Evolutionary conservation across 2,797 vertebrate species (phyloP).

Genomic region (Balearica regulorum): DNA sequence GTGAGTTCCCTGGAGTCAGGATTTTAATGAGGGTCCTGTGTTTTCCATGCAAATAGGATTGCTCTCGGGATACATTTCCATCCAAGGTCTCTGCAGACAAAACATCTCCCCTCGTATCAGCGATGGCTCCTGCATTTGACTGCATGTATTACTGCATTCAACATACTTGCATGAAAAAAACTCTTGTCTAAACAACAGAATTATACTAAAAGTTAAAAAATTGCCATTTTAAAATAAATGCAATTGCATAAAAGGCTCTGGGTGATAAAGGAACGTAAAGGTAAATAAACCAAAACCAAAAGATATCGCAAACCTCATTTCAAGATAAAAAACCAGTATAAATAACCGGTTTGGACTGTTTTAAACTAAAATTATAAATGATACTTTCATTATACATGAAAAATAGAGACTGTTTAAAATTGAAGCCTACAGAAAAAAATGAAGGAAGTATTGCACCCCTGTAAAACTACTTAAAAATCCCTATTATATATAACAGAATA

Average conservation of each 20-base stretch:
- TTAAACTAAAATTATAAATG: background rate
- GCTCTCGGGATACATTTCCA: background rate
- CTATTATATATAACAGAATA: background rate
- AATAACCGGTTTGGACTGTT: background rate
- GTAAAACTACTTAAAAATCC: background rate
- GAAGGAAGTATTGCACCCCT: background rate
- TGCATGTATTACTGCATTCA: background rate
- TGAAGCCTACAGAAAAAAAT: background rate
- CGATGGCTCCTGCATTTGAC: background rate
- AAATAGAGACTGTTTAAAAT: background rate
- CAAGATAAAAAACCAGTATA: background rate
- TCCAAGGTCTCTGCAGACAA: background rate
- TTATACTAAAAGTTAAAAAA: background rate
- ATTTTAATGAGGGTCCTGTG: background rate
- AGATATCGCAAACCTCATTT: background rate
- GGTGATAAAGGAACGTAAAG: background rate
- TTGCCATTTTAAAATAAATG: background rate
- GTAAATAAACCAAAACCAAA: constrained; percentile 16
- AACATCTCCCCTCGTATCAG: background rate
- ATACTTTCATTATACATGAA: background rate
- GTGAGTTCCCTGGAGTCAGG: background rate
- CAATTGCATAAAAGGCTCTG: background rate
- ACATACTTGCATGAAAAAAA: background rate
- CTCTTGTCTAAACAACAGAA: background rate
- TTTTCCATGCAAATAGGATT: background rate